Evolutionary conservation across 2,797 vertebrate genomes (phyloP).

Genomic region (Knipowitschia caucasica): DNA sequence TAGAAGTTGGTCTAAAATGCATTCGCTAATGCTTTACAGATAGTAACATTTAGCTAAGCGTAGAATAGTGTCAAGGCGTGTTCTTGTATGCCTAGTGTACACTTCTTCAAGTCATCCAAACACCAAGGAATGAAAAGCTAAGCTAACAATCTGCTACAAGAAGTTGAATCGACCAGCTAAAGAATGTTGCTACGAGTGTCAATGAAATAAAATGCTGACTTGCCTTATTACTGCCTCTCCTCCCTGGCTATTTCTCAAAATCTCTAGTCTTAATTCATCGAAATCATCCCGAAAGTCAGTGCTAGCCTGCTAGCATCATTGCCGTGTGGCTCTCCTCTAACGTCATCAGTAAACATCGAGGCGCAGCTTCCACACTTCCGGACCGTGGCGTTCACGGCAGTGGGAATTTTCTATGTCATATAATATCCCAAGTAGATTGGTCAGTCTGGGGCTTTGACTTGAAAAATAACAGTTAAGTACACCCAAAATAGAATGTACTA

Average conservation of each 20-base stretch:
- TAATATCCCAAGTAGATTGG: no score
- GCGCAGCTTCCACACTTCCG: slow-evolving; percentile 60
- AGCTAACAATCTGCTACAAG: slow-evolving; percentile 45
- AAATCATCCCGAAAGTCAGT: slow-evolving; percentile 31
- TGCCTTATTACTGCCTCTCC: slow-evolving; percentile 37
- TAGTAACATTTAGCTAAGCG: no score
- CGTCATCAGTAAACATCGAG: slow-evolving; percentile 71
- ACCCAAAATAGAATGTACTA: no score
- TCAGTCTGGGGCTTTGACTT: no score
- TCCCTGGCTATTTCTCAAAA: slow-evolving; percentile 10
- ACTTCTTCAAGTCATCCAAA: slow-evolving; percentile 21
- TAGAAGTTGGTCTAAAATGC: no score
- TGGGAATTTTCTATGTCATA: slow-evolving; percentile 19
- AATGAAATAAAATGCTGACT: slow-evolving; percentile 6
- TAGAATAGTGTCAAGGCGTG: neutral
- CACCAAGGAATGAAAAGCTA: slow-evolving; percentile 47
- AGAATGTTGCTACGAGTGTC: neutral
- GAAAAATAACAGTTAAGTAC: no score
- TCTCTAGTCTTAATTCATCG: slow-evolving; percentile 18
- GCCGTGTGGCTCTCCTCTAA: slow-evolving; percentile 23
- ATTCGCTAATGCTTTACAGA: no score
- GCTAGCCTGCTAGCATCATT: slow-evolving; percentile 58
- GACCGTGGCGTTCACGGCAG: slow-evolving; percentile 28
- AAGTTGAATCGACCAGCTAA: slow-evolving; percentile 28
- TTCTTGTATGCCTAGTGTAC: slow-evolving; percentile 9